Percentiles rank a stretch among this genome's conserved stretches.
These are phyloP conservation scores for Nasua narica DNA, from an alignment of 2,797 vertebrate species.

Conservation along the genomic window DNA sequence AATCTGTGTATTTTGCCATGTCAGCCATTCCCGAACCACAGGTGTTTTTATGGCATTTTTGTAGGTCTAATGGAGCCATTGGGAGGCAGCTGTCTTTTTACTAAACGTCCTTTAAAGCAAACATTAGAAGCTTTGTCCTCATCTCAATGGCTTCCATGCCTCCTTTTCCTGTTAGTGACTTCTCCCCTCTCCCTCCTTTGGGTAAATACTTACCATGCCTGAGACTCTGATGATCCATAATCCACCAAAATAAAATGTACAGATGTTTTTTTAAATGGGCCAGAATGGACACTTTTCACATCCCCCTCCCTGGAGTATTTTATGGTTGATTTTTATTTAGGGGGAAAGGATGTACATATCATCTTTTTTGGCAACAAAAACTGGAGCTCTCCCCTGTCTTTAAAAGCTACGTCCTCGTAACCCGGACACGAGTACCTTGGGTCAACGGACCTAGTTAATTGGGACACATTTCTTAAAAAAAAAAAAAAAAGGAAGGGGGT, in stretches of 20 bases:
- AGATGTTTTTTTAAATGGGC: slow-evolving; percentile 54
- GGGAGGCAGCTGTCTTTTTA: slow-evolving; percentile 33
- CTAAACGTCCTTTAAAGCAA: not conserved
- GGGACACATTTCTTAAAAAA: not conserved
- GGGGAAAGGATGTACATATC: not conserved
- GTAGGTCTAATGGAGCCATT: not conserved
- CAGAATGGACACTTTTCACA: slow-evolving; percentile 2
- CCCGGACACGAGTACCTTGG: not conserved
- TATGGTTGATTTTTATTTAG: slow-evolving; percentile 49
- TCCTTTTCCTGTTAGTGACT: not conserved
- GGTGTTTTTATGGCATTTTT: not conserved
- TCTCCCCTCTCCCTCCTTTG: not conserved
- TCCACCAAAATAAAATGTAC: slow-evolving; percentile 9
- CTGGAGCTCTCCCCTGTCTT: not conserved
- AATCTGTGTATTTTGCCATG: not conserved
- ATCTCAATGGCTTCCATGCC: not conserved
- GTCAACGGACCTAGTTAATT: not conserved
- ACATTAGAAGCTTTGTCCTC: not conserved
- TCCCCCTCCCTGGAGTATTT: slow-evolving; percentile 16
- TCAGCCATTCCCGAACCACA: not conserved
- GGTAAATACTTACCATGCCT: not conserved
- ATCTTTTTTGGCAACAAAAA: slow-evolving; percentile 25
- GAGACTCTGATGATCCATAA: slow-evolving; percentile 25
- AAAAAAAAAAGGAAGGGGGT: not conserved
- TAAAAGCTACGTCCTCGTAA: not conserved